Evolutionary conservation across 2,888 invertebrate genomes (phyloP).

Genomic region (Pollenia amentaria): DNA sequence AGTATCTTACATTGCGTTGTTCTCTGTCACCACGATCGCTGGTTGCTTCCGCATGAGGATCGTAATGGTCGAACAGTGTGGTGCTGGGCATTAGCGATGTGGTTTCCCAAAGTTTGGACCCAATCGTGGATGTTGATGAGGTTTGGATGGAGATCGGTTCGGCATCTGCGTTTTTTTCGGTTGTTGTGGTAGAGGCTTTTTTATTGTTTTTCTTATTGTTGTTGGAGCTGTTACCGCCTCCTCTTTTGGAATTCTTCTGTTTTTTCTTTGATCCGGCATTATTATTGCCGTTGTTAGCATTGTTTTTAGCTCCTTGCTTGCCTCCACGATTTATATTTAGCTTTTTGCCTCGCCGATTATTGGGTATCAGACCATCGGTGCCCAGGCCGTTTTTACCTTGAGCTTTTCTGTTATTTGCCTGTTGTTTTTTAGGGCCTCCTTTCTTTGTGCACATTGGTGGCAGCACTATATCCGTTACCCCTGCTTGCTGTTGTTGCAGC

Average conservation of each 20-base stretch:
- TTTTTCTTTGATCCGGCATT: constrained; percentile 75
- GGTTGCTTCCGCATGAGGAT: constrained; percentile 77
- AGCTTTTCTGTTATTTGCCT: constrained; percentile 74
- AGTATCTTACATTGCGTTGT: constrained; percentile 79
- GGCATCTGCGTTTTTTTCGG: constrained; percentile 71
- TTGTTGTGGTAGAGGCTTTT: constrained; percentile 62
- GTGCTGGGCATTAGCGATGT: constrained; percentile 78
- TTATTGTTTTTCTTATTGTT: constrained; percentile 58
- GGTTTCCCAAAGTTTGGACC: constrained; percentile 75
- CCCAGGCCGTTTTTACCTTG: constrained; percentile 64
- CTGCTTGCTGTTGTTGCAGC: constrained; percentile 71
- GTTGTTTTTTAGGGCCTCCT: constrained; percentile 68
- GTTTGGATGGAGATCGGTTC: constrained; percentile 47
- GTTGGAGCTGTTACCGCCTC: constrained; percentile 51
- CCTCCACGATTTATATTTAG: constrained; percentile 76
- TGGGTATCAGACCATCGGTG: constrained; percentile 58
- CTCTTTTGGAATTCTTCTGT: constrained; percentile 75
- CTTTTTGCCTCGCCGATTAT: constrained; percentile 76
- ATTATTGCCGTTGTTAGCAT: constrained; percentile 67
- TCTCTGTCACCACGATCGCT: constrained; percentile 81
- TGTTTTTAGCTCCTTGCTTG: constrained; percentile 64
- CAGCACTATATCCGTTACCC: constrained; percentile 61
- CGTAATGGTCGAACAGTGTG: constrained; percentile 72
- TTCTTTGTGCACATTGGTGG: constrained; percentile 73
- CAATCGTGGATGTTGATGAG: constrained; percentile 72